These are phyloP conservation scores for Sarcophaga peregrina DNA, from an alignment of 1,140 invertebrate genomes.

Conservation along the genomic window DNA sequence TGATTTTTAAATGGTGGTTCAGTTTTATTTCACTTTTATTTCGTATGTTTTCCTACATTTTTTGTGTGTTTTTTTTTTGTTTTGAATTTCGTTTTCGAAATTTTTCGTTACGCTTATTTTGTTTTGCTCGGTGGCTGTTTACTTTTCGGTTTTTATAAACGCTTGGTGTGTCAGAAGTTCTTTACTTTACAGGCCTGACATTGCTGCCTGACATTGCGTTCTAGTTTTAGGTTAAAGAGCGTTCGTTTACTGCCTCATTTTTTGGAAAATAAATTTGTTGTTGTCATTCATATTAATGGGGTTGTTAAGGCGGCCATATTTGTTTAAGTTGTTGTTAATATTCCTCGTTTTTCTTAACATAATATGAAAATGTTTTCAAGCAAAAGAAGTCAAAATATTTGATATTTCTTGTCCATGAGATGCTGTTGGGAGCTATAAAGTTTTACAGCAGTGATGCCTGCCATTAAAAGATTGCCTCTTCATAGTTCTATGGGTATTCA, in stretches of 20 bases:
- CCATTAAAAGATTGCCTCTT: too few species aligned
- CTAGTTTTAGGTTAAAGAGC: neutral
- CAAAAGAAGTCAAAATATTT: too few species aligned
- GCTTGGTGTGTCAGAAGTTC: constrained; percentile 42
- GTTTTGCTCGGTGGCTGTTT: constrained; percentile 45
- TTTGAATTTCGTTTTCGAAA: neutral
- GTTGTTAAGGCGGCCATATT: constrained; percentile 21
- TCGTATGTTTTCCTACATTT: too few species aligned
- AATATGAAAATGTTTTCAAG: too few species aligned
- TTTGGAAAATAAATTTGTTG: too few species aligned
- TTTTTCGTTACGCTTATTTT: constrained; percentile 31
- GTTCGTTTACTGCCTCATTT: neutral
- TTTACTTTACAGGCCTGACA: neutral
- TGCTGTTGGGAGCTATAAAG: too few species aligned
- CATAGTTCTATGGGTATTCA: too few species aligned
- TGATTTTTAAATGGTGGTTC: constrained; percentile 33
- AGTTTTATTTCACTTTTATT: neutral
- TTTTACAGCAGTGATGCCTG: too few species aligned
- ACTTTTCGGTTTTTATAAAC: constrained; percentile 39
- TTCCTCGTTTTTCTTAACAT: too few species aligned
- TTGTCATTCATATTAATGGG: neutral
- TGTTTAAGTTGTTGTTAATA: neutral
- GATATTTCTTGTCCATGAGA: too few species aligned
- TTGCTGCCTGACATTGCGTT: neutral
- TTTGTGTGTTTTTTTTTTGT: too few species aligned